Evolutionary conservation across 1,140 invertebrate species (phyloP), one percentile per base, ranked within the genome.

Genomic region (Drosophila insularis): DNA sequence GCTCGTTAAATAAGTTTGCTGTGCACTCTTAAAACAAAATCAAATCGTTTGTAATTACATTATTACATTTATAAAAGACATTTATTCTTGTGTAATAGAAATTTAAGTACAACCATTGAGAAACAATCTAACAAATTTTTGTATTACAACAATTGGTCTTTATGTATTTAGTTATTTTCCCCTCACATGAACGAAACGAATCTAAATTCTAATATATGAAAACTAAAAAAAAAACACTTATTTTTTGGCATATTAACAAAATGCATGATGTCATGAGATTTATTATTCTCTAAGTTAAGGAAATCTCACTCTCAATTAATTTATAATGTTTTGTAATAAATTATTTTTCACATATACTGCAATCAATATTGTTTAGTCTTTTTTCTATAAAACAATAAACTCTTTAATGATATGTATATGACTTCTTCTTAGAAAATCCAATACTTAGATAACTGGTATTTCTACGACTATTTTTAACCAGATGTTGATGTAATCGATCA

Each of bases 291-390:
- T 64, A 80, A 84, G 70, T 60, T 70, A 32, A 68, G 32, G 61
- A 32, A 81, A 81, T 84, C 80, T 84, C 77, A 80, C 67, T 77
- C 68, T 74, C 60, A 67, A 73, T 71, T 77, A 81, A 73, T 73
- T 71, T 80, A 19, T 80, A 84, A 78, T 74, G 69, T 74, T 84
- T 85, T 84, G 65, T 85, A 85, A 84, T 80, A 84, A 71, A 84
- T 74, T 78, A 74, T 85, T 84, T 56, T 71, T 80, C 74, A 85
- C 68, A 53, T 75, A 78, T 66, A 68, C 7, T 32, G 55, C 55
- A 37, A 37, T 58, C 31, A 58, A 58, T 56, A 50, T 21, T 4
- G 43, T 17, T 19, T 50, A 21, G 17, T 50, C 17, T 19, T 50
- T 50, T 50, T 21, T 50, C 17, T 50, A 11, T 11, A 37, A 37